Percentiles rank a stretch among this genome's conserved stretches.
Evolutionary conservation across 92 coral and sea anemone genomes (phyloP).

Genomic region (Zoanthus sansibaricus): DNA sequence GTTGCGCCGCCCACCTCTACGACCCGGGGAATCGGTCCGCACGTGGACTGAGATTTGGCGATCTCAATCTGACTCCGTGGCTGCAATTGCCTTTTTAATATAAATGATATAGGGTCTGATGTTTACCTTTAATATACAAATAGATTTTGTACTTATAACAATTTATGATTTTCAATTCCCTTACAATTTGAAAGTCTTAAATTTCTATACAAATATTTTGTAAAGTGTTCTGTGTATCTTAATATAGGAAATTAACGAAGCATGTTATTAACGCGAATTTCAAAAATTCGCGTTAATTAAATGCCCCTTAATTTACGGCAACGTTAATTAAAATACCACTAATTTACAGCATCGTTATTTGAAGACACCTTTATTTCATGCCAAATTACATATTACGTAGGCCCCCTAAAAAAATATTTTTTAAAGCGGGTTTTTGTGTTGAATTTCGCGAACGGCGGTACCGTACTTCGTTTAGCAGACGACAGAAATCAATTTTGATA

Average conservation of each 20-base stretch:
- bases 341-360: slow-evolving; percentile 16
- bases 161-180: too few relatives aligned
- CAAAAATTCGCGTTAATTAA: background rate
- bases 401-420: background rate
- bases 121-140: too few relatives aligned
- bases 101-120: too few relatives aligned
- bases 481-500: slow-evolving; percentile 36
- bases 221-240: background rate
- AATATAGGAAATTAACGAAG: background rate
- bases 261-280: background rate
- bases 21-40: too few relatives aligned
- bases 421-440: background rate
- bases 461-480: slow-evolving; percentile 21
- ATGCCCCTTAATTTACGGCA: slow-evolving; percentile 6
- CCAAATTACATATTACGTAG: slow-evolving; percentile 21
- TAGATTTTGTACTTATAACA: too few relatives aligned
- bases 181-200: too few relatives aligned
- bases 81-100: too few relatives aligned
- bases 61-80: too few relatives aligned
- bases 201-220: too few relatives aligned
- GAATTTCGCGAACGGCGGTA: slow-evolving; percentile 2
- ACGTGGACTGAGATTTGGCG: too few relatives aligned
- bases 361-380: slow-evolving; percentile 31
- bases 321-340: background rate
- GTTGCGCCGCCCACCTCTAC: too few relatives aligned